Percentiles rank a stretch among this genome's conserved stretches.
phyloP scores from a whole-genome alignment of 2,888 invertebrate genomes.

The Nomada goodeniana region DNA sequence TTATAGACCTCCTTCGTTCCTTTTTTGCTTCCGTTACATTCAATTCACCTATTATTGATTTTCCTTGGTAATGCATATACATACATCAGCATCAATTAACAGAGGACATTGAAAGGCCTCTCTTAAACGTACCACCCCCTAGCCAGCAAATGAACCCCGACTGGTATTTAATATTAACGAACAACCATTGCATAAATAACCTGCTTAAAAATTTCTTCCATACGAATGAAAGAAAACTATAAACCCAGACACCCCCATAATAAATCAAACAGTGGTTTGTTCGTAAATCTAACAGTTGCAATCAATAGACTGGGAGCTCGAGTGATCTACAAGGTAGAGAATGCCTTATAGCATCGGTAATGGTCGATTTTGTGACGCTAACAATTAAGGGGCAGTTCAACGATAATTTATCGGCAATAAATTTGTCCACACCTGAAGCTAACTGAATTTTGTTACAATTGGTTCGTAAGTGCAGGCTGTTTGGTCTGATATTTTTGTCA shows the following conservation, averaged over 20 bases:
- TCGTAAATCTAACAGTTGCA: constrained; percentile 26
- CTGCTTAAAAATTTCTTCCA: constrained; percentile 4
- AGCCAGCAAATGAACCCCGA: too few relatives aligned
- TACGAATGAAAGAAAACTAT: background rate
- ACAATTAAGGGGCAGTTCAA: constrained; percentile 56
- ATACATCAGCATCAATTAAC: background rate
- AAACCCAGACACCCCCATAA: constrained; percentile 11
- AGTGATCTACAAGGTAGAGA: constrained; percentile 2
- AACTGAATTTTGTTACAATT: constrained; percentile 33
- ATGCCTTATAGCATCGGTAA: constrained; percentile 33
- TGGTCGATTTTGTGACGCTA: constrained; percentile 11
- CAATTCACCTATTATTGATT: background rate
- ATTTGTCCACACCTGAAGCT: constrained; percentile 30
- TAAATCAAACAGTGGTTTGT: constrained; percentile 22
- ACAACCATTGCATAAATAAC: background rate
- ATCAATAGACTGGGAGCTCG: background rate
- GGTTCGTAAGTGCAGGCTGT: constrained; percentile 22
- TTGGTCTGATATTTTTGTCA: background rate
- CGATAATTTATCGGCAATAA: constrained; percentile 60
- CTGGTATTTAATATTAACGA: constrained; percentile 4
- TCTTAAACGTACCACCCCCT: background rate
- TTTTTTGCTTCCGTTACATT: background rate
- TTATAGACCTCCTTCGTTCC: too few relatives aligned
- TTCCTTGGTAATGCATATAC: background rate
- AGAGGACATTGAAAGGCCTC: background rate